Conservation (phyloP, 2,797 vertebrate species). For the Myotis daubentonii region DNA sequence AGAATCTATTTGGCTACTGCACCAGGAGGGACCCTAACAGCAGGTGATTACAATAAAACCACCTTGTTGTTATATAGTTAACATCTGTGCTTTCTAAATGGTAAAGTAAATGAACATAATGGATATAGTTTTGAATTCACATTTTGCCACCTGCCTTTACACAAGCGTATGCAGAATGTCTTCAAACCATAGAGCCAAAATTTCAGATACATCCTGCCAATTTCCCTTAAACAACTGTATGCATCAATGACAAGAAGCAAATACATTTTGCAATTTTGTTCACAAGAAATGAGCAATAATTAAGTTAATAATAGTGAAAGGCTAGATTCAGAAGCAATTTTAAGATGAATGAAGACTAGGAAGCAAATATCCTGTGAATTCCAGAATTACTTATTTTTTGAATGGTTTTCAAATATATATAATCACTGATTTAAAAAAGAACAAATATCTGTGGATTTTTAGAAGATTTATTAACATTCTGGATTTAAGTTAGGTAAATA, state of each 20-base stretch:
- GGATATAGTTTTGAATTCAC: constrained; percentile 76
- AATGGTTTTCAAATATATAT: neutral
- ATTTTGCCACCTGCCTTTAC: constrained; percentile 77
- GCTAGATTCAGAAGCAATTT: neutral
- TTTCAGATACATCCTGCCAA: neutral
- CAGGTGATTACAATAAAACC: constrained; percentile 76
- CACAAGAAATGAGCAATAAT: neutral
- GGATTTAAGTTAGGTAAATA: neutral
- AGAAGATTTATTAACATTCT: neutral
- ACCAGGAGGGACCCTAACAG: constrained; percentile 71
- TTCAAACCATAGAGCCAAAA: constrained; percentile 62
- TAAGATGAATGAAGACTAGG: neutral
- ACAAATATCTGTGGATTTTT: neutral
- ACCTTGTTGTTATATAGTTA: constrained; percentile 80
- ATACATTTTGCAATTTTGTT: neutral
- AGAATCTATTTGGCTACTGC: constrained; percentile 61
- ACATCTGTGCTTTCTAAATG: constrained; percentile 83
- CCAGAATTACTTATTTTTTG: neutral
- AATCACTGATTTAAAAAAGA: neutral
- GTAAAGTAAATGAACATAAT: constrained; percentile 82
- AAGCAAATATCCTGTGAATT: neutral
- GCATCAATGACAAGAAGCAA: neutral
- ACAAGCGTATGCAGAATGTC: constrained; percentile 12
- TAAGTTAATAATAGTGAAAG: constrained; percentile 24
- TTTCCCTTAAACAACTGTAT: neutral